Conservation (phyloP, 2,888 invertebrate genomes). For the Ophion costatus region DNA sequence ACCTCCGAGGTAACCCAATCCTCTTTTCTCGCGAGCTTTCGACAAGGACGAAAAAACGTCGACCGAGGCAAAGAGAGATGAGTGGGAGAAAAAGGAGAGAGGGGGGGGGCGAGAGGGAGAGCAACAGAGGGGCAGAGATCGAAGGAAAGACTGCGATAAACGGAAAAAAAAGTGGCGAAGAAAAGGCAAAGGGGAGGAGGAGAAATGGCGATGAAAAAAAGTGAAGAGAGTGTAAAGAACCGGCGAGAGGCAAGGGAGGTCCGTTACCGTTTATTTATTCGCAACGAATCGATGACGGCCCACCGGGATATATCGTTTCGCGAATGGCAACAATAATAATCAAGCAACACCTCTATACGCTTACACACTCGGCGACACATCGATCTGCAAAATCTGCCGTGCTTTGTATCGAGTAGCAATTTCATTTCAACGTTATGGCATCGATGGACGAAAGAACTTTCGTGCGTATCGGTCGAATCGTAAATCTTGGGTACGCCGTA, state of each 20-base stretch:
- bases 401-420: conserved; percentile 24
- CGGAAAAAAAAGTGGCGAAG: conserved; percentile 6
- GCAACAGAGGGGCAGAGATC: conserved; percentile 37
- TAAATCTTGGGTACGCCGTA: conserved; percentile 20
- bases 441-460: conserved; percentile 6
- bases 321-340: conserved; percentile 67
- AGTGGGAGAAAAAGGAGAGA: conserved; percentile 39
- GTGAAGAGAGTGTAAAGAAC: conserved; percentile 24
- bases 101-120: conserved; percentile 48
- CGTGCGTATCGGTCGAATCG: conserved; percentile 6
- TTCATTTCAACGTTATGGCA: conserved; percentile 28
- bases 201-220: conserved; percentile 17
- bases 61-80: conserved; percentile 12
- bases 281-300: conserved; percentile 75
- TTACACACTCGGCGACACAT: conserved; percentile 11
- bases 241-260: conserved; percentile 1
- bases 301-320: conserved; percentile 69
- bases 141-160: not conserved
- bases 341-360: conserved; percentile 56
- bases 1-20: conserved; percentile 79
- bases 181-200: conserved; percentile 36
- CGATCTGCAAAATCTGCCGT: conserved; percentile 35
- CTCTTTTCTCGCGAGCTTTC: conserved; percentile 63
- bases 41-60: conserved; percentile 60
- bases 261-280: conserved; percentile 70